Evolutionary conservation across 2,113 vertebrate species (phyloP), one percentile per base, ranked within the genome.

Genomic region (Acrocephalus kingi): DNA sequence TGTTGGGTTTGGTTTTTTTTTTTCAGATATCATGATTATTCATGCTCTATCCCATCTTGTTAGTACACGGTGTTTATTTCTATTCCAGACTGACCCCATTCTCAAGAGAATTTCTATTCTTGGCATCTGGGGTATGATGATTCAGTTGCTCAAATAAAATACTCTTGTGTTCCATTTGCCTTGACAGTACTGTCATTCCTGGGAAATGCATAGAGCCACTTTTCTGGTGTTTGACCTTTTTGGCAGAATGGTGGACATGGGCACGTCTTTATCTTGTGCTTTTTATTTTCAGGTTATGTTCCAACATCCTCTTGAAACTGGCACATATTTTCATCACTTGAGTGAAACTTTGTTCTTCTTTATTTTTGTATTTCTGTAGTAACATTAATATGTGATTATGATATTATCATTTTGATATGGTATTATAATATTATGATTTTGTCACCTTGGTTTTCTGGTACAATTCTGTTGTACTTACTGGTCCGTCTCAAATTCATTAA

Each of bases 71-170:
- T 85, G 87, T 93, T 89, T 95, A 87, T 87, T 93, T 90, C 94
- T 94, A 43, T 93, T 95, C 92, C 72, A 86, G 88, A 68, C 61
- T 92, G 89, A 95, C 93, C 93, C 76, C 58, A 21, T 89, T 95
- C 89, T 95, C 94, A 86, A 52, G 95, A 87, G 79, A 73, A 63
- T 87, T 95, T 82, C 95, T 96, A 91, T 97, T 96, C 75, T 94
- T 4, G 19, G 91, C 19, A 7, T 79, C 39, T 74, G 69, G 91
- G 46, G 41, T 86, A 56, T 71, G 76, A 81, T 94, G 86, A 95
- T 81, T 96, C 89, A 93, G 43, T 86, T 51, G 59, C 72, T 90
- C 15, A 16, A 63, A 45, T 51, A 43, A 66, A 90, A 74, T 63
- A 81, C 48, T 89, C 56, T 66, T 39, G 35, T 84, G 24, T 92